phyloP scores from a whole-genome alignment of 2,113 vertebrate genomes.

The Galeopterus variegatus region DNA sequence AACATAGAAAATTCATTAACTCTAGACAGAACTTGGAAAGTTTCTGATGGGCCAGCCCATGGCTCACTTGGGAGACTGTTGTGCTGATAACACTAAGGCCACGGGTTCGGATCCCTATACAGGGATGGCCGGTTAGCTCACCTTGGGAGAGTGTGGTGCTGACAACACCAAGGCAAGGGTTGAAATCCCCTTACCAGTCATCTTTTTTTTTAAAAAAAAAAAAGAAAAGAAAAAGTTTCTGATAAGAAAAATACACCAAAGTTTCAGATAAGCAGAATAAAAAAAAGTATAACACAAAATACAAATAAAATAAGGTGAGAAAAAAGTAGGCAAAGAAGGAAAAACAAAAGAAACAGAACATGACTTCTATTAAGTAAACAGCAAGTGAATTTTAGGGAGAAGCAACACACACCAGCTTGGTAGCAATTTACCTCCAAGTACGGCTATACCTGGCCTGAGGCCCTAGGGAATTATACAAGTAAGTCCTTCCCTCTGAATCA shows the following conservation, averaged over 20 bases:
- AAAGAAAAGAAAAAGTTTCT: not conserved
- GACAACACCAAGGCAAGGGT: too few species aligned
- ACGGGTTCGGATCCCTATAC: too few species aligned
- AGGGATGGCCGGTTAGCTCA: too few species aligned
- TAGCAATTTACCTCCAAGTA: not conserved
- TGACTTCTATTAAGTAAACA: not conserved
- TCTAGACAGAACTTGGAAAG: conserved; percentile 45
- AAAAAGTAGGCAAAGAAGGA: conserved; percentile 8
- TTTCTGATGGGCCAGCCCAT: too few species aligned
- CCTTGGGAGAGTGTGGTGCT: too few species aligned
- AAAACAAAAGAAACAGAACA: conserved; percentile 33
- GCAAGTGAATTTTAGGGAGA: conserved; percentile 45
- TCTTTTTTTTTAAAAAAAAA: too few species aligned
- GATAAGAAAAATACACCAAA: conserved; percentile 42
- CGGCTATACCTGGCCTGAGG: not conserved
- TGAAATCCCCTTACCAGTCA: too few species aligned
- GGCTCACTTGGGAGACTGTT: too few species aligned
- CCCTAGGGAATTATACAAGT: not conserved
- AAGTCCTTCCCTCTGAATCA: not conserved
- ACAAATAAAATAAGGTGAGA: conserved; percentile 4
- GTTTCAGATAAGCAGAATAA: conserved; percentile 46
- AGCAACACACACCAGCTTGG: not conserved
- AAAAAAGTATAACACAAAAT: conserved; percentile 51
- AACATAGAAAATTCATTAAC: conserved; percentile 37
- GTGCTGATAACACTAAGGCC: too few species aligned